Evolutionary conservation across 2,797 vertebrate species (phyloP), one percentile per base, ranked within the genome.

Genomic region (Gouania willdenowi): DNA sequence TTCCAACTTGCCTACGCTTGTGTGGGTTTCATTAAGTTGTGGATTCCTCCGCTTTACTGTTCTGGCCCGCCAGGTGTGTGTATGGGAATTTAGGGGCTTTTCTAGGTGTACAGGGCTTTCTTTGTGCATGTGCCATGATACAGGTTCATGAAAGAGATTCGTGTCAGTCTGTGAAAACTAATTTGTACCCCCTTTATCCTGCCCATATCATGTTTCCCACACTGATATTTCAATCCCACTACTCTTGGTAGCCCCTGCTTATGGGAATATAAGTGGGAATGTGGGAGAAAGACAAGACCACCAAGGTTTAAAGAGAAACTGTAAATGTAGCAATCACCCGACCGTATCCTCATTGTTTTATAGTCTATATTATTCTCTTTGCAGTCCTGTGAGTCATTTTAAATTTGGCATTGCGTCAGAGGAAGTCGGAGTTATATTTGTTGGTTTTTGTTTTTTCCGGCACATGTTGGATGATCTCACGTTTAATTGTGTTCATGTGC

Each of bases 111-210:
- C 79, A 87, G 65, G 49, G 47, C 51, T 22, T 71, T 60, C 50
- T 75, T 83, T 88, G 81, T 88, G 51, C 76, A 43, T 57, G 35
- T 70, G 54, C 71, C 53, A 36, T 58, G 44, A 54, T 64, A 51
- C 65, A 44, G 44, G 46, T 47, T 29, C 33, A 46, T 23, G 17
- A 13, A 26, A 34, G 30, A 50, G 30, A 38, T 66, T 44, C 65
- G 61, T 81, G 69, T 85, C 75, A 60, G 64, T 73, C 69, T 74
- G 71, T 82, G 78, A 78, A 70, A 81, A 82, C 66, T 75, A 51
- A 85, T 83, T 85, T 85, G 78, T 80, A 68, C 57, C 34, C 34
- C 42, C 22, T 50, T 76, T 75, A 67, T 76, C 67, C 56, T 56
- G 18, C 31, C 42, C 41, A 58, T 81, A 79, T 76, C 58, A 34